Conservation (phyloP, 2,888 invertebrate genomes). For the Cantharis nigra region DNA sequence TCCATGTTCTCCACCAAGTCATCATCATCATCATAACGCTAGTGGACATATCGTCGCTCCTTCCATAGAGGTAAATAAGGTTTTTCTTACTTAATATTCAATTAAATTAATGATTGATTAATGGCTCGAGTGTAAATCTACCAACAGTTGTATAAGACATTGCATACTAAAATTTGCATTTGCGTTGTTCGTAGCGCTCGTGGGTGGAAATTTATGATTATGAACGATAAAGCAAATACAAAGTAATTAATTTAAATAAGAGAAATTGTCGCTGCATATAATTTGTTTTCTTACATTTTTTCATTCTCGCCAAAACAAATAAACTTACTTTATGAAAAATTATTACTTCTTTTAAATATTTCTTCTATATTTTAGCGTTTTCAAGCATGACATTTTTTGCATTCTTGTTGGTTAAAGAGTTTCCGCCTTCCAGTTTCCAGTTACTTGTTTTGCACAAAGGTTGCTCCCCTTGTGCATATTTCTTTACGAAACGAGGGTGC, state of each 20-base stretch:
- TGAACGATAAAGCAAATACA: neutral
- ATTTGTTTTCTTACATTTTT: neutral
- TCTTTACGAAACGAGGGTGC: constrained; percentile 8
- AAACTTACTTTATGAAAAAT: neutral
- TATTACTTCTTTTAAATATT: neutral
- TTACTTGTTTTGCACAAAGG: constrained; percentile 9
- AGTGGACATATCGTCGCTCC: constrained; percentile 55
- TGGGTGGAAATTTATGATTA: neutral
- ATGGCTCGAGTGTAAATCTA: neutral
- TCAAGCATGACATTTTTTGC: constrained; percentile 10
- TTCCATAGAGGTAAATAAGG: constrained; percentile 55
- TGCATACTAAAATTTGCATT: constrained; percentile 7
- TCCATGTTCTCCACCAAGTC: constrained; percentile 56
- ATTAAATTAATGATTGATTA: neutral
- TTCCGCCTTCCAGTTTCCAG: constrained; percentile 9
- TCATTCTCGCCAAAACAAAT: neutral
- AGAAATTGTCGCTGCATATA: neutral
- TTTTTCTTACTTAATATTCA: neutral
- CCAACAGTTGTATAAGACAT: neutral
- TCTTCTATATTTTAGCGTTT: constrained; percentile 1
- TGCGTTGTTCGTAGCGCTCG: neutral
- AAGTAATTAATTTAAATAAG: neutral
- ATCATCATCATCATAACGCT: constrained; percentile 48
- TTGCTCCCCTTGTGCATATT: constrained; percentile 10
- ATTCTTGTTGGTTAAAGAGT: constrained; percentile 17